Evolutionary conservation across 2,113 vertebrate genomes (phyloP).

Genomic region (Narcine bancroftii): DNA sequence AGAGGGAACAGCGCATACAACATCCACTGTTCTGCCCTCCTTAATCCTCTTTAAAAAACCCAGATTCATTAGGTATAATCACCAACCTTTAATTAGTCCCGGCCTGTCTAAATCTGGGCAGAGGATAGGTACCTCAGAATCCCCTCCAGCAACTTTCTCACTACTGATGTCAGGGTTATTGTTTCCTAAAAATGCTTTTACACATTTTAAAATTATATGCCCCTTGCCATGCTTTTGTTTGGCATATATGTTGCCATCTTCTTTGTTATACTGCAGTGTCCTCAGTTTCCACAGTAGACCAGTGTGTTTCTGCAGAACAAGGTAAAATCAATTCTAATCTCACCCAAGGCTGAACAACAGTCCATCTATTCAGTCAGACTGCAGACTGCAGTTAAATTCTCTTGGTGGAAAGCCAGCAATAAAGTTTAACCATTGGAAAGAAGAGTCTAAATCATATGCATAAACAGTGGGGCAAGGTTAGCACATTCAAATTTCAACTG

Average conservation of each 20-base stretch:
- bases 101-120: no score
- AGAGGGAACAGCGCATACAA: no score
- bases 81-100: no score
- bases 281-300: not conserved
- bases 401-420: not conserved
- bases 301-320: not conserved
- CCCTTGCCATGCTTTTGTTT: not conserved
- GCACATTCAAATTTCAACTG: not conserved
- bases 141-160: no score
- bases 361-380: not conserved
- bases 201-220: not conserved
- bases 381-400: not conserved
- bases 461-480: not conserved
- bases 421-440: not conserved
- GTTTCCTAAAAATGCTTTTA: not conserved
- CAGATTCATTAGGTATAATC: no score
- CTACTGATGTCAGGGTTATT: no score
- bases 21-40: no score
- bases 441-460: not conserved
- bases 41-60: no score
- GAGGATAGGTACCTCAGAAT: no score
- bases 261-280: not conserved
- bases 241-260: not conserved
- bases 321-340: no score
- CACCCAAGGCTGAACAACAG: not conserved